These are phyloP conservation scores for Girardia tigrina DNA, from an alignment of 2,888 invertebrate species.

Conservation along the genomic window DNA sequence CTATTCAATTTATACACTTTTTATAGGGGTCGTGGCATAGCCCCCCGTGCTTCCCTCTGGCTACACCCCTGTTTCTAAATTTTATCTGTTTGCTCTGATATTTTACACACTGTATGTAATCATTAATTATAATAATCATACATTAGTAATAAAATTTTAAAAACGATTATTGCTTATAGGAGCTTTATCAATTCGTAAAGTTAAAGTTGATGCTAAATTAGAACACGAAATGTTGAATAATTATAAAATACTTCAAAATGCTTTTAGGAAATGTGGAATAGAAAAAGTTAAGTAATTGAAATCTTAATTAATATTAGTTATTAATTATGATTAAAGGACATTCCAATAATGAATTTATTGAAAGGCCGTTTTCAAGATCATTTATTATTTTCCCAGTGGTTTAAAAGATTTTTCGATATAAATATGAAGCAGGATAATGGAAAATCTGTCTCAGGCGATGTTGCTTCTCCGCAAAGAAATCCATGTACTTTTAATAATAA, in stretches of 20 bases:
- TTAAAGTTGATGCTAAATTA: conserved; percentile 59
- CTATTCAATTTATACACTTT: too few species aligned
- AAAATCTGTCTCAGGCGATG: neutral
- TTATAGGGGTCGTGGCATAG: too few species aligned
- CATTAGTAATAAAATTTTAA: too few species aligned
- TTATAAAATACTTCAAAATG: conserved; percentile 88
- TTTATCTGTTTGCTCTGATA: too few species aligned
- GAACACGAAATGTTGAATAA: conserved; percentile 99
- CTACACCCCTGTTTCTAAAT: too few species aligned
- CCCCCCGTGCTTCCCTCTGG: too few species aligned
- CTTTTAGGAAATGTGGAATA: conserved; percentile 87
- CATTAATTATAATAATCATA: too few species aligned
- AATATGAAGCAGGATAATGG: neutral
- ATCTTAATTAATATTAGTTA: neutral
- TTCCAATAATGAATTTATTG: conserved; percentile 10
- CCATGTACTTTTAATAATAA: conserved; percentile 7
- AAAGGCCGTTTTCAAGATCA: neutral
- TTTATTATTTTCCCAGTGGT: conserved; percentile 12
- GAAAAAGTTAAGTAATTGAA: conserved; percentile 67
- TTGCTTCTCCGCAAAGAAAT: neutral
- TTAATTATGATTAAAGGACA: neutral
- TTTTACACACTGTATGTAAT: too few species aligned
- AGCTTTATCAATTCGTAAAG: neutral
- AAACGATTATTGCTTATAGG: too few species aligned
- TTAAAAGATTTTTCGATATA: neutral